These are phyloP conservation scores for Thunnus maccoyii DNA, from an alignment of 2,113 vertebrate genomes.

Conservation along the genomic window DNA sequence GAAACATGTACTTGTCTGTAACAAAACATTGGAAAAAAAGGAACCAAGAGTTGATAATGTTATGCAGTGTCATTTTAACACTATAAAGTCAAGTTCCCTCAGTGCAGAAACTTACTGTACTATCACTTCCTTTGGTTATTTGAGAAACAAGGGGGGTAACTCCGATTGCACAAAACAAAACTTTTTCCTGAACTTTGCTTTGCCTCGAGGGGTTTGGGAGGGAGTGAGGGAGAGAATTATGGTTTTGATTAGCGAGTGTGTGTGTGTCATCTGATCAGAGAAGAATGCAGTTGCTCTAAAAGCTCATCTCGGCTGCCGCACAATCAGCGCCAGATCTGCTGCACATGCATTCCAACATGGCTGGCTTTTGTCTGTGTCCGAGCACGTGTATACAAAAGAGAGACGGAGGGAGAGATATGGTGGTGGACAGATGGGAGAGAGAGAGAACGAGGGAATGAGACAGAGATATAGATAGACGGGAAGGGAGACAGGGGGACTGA, in stretches of 20 bases:
- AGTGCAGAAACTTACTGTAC: slow-evolving; percentile 15
- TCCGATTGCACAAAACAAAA: slow-evolving; percentile 23
- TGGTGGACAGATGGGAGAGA: neutral
- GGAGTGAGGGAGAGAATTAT: slow-evolving; percentile 40
- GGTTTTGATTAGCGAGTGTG: slow-evolving; percentile 72
- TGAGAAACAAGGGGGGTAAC: neutral
- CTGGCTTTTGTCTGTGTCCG: slow-evolving; percentile 57
- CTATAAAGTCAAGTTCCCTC: neutral
- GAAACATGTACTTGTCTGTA: neutral
- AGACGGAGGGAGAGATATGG: neutral
- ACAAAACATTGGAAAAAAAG: neutral
- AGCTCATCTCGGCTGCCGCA: slow-evolving; percentile 64
- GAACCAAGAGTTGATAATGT: neutral
- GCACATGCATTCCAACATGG: slow-evolving; percentile 67
- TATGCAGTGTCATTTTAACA: neutral
- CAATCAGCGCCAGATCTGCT: slow-evolving; percentile 67
- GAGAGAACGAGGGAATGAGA: neutral
- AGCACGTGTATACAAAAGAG: slow-evolving; percentile 46
- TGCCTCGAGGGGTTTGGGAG: neutral
- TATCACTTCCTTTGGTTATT: slow-evolving; percentile 23
- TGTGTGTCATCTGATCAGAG: slow-evolving; percentile 73
- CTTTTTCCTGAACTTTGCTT: neutral
- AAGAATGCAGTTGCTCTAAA: slow-evolving; percentile 66
- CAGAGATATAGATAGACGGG: neutral
- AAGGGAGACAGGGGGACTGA: neutral